Evolutionary conservation across 2,888 invertebrate genomes (phyloP).

Genomic region (Taphrorychus bicolor): DNA sequence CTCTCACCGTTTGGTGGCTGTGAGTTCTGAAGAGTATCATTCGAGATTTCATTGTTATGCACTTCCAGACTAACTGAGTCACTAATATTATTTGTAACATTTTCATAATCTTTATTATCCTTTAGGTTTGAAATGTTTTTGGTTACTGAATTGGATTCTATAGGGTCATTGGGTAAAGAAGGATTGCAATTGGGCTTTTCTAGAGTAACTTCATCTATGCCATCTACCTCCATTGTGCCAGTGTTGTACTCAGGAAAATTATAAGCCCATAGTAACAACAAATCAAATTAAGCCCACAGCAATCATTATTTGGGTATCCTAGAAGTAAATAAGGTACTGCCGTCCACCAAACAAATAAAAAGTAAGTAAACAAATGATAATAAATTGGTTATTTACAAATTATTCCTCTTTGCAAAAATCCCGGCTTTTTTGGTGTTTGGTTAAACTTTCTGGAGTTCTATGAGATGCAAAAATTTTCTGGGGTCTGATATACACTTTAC

Average conservation of each 20-base stretch:
- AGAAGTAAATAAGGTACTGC: neutral
- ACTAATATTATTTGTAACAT: conserved; percentile 18
- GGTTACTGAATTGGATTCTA: conserved; percentile 16
- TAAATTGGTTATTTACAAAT: conserved; percentile 1
- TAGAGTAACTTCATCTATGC: conserved; percentile 22
- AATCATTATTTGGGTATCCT: neutral
- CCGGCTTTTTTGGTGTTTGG: conserved; percentile 48
- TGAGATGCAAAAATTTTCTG: neutral
- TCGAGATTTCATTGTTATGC: conserved; percentile 9
- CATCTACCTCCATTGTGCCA: conserved; percentile 37
- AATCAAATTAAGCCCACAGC: neutral
- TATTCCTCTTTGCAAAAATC: conserved; percentile 43
- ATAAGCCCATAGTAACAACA: conserved; percentile 8
- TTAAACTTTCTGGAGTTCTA: conserved; percentile 39
- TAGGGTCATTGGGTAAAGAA: conserved; percentile 23
- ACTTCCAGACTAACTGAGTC: conserved; percentile 17
- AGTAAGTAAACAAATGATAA: neutral
- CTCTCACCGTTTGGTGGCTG: conserved; percentile 29
- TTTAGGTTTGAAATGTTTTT: conserved; percentile 17
- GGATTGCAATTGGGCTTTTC: conserved; percentile 17
- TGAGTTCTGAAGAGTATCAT: neutral
- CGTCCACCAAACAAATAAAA: neutral
- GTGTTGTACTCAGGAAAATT: conserved; percentile 38
- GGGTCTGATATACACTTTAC: neutral
- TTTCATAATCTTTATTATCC: conserved; percentile 25